Evolutionary conservation across 1,140 invertebrate species (phyloP).

Genomic region (Lepidotrigona ventralis): DNA sequence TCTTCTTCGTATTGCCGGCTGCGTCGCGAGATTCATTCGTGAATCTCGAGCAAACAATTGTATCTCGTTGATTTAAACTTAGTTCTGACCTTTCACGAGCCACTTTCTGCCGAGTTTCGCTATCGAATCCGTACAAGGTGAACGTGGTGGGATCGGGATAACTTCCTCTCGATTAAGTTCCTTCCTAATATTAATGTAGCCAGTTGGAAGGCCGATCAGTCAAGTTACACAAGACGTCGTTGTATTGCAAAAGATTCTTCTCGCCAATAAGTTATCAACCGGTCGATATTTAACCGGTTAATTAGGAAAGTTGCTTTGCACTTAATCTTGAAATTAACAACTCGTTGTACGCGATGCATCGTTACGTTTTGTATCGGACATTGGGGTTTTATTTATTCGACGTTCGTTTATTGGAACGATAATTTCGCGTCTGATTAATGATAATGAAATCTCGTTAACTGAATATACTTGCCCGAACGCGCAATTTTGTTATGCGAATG

Average conservation of each 20-base stretch:
- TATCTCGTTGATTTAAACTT: constrained; percentile 17
- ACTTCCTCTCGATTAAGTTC: background rate
- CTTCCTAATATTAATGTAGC: constrained; percentile 1
- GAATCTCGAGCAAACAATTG: background rate
- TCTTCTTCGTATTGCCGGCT: background rate
- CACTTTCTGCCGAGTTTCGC: constrained; percentile 12
- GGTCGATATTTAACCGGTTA: background rate
- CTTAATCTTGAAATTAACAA: background rate
- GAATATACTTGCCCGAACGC: background rate
- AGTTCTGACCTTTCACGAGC: constrained; percentile 38
- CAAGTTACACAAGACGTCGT: background rate
- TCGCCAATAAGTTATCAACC: background rate
- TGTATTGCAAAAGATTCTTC: background rate
- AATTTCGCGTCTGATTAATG: background rate
- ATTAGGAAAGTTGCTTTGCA: background rate
- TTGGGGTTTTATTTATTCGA: background rate
- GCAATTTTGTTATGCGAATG: background rate
- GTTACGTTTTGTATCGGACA: background rate
- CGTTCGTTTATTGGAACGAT: background rate
- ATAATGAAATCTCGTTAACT: background rate
- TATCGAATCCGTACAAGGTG: constrained; percentile 10
- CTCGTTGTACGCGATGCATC: background rate
- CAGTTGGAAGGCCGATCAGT: background rate
- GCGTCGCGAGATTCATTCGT: background rate
- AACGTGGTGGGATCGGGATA: constrained; percentile 6